Evolutionary conservation across 2,888 invertebrate species (phyloP).

Genomic region (Gandaritis pyraliata): DNA sequence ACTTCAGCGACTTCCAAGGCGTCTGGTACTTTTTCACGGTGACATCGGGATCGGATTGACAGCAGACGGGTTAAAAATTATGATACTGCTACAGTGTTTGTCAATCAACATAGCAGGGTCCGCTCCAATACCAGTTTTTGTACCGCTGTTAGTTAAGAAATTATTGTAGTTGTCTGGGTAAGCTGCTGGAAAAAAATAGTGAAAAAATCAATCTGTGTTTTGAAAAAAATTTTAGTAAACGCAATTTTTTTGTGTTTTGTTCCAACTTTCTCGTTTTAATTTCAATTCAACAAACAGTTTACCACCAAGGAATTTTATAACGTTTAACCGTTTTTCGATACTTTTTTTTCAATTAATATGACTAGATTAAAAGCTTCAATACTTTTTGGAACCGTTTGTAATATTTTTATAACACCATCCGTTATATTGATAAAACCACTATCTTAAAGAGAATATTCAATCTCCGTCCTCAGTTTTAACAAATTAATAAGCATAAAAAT

Average conservation of each 20-base stretch:
- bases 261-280: too few species aligned
- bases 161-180: slow-evolving; percentile 34
- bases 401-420: neutral
- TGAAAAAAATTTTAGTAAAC: too few species aligned
- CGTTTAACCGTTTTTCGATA: too few species aligned
- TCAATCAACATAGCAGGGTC: slow-evolving; percentile 60
- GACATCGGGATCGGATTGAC: slow-evolving; percentile 66
- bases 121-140: slow-evolving; percentile 48
- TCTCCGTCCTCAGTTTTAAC: slow-evolving; percentile 6
- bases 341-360: too few species aligned
- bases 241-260: too few species aligned
- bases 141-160: slow-evolving; percentile 49
- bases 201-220: too few species aligned
- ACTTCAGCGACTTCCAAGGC: slow-evolving; percentile 43
- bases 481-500: slow-evolving; percentile 28
- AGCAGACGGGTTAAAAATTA: slow-evolving; percentile 61
- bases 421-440: slow-evolving; percentile 12
- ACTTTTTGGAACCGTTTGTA: too few species aligned
- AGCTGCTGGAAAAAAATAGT: neutral
- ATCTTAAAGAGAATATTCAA: slow-evolving; percentile 15
- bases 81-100: slow-evolving; percentile 62
- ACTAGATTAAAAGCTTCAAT: too few species aligned
- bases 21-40: slow-evolving; percentile 62
- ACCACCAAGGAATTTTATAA: too few species aligned
- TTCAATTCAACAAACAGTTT: too few species aligned